Conservation (phyloP, 1,140 invertebrate species). For the Neodiprion virginianus region DNA sequence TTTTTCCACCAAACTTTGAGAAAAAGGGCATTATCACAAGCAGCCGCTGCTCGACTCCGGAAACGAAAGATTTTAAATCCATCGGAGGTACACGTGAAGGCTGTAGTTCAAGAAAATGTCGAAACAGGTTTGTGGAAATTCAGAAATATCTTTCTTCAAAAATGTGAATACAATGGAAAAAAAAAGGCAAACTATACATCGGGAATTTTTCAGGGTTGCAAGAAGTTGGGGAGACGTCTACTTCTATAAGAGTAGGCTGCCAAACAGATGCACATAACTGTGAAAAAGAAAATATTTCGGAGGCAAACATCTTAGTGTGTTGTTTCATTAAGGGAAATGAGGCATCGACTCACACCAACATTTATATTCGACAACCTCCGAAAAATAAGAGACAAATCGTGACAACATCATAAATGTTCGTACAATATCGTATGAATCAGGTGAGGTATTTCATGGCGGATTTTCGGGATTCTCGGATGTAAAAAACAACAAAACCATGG, state of each 20-base stretch:
- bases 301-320: not conserved
- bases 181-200: constrained; percentile 9
- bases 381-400: constrained; percentile 5
- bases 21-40: not conserved
- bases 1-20: not conserved
- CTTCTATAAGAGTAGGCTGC: not conserved
- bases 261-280: constrained; percentile 9
- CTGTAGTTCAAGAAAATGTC: too few species aligned
- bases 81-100: not conserved
- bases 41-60: not conserved
- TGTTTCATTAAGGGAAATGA: not conserved
- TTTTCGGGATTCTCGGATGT: constrained; percentile 9
- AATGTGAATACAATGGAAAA: too few species aligned
- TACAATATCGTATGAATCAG: not conserved
- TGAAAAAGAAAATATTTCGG: constrained; percentile 7
- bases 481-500: not conserved
- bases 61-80: not conserved
- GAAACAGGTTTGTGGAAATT: too few species aligned
- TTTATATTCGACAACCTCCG: not conserved
- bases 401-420: not conserved
- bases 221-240: too few species aligned
- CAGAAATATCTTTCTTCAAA: too few species aligned
- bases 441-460: not conserved
- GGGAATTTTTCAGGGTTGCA: not conserved
- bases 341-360: not conserved